Evolutionary conservation across 2,888 invertebrate species (phyloP).

Genomic region (Gymnocheta viridis): DNA sequence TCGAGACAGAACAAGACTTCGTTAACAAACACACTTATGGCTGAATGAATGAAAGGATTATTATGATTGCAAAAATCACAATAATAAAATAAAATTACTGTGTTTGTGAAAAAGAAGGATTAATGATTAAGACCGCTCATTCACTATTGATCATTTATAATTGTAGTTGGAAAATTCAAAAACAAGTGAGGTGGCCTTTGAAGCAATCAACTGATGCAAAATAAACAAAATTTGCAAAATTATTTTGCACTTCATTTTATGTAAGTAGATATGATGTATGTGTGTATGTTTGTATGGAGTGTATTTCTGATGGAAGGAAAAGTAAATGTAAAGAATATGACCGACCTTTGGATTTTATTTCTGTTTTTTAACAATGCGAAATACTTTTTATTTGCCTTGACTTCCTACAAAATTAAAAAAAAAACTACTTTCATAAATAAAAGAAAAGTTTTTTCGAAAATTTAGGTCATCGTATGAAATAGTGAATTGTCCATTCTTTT

Average conservation of each 20-base stretch:
- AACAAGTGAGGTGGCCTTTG: conserved; percentile 25
- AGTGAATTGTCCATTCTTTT: neutral
- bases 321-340: neutral
- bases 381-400: neutral
- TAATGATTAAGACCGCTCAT: too few species aligned
- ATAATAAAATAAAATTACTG: neutral
- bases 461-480: conserved; percentile 19
- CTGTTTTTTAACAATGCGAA: neutral
- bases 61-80: neutral
- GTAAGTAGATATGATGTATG: neutral
- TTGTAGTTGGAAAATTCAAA: neutral
- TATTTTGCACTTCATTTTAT: neutral
- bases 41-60: conserved; percentile 1
- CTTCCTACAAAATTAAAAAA: conserved; percentile 4
- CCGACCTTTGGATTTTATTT: neutral
- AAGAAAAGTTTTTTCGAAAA: neutral
- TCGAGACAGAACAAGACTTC: conserved; percentile 13
- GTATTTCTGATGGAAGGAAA: neutral
- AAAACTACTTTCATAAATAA: neutral
- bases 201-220: conserved; percentile 7
- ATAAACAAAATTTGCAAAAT: neutral
- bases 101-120: neutral
- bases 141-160: conserved; percentile 1
- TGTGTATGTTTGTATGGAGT: too few species aligned
- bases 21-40: neutral